Percentiles rank a stretch among this genome's conserved stretches.
Conservation (phyloP, 1,140 invertebrate genomes). For the Liolophura sinensis region DNA sequence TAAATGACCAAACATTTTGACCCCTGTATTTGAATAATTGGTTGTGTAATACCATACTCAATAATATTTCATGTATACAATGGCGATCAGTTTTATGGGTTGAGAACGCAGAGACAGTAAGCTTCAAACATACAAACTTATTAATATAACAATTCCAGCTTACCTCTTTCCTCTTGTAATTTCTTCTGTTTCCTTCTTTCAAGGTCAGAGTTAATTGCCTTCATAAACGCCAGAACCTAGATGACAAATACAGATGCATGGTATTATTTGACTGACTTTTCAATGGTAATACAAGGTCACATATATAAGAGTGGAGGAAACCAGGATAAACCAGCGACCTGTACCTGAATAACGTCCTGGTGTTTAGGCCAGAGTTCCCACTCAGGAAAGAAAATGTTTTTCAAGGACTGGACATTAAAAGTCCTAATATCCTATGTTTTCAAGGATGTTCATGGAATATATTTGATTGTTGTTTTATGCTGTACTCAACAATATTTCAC, state of each 20-base stretch:
- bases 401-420: too few relatives aligned
- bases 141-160: slow-evolving; percentile 7
- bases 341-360: not conserved
- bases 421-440: not conserved
- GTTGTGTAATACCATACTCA: not conserved
- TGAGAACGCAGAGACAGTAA: not conserved
- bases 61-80: too few relatives aligned
- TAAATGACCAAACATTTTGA: too few relatives aligned
- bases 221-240: slow-evolving; percentile 43
- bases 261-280: too few relatives aligned
- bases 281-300: too few relatives aligned
- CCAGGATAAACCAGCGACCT: not conserved
- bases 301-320: too few relatives aligned
- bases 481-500: too few relatives aligned
- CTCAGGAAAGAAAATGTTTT: too few relatives aligned
- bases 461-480: too few relatives aligned
- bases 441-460: too few relatives aligned
- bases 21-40: too few relatives aligned
- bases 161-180: slow-evolving; percentile 34
- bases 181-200: slow-evolving; percentile 35
- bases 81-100: not conserved
- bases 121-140: not conserved
- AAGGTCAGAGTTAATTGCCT: slow-evolving; percentile 30
- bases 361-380: too few relatives aligned
- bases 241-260: slow-evolving; percentile 2